A percentile compares a stretch with the other conserved stretches of the same genome.
phyloP scores from a whole-genome alignment of 2,888 invertebrate genomes.

The Serrognathus titanus region DNA sequence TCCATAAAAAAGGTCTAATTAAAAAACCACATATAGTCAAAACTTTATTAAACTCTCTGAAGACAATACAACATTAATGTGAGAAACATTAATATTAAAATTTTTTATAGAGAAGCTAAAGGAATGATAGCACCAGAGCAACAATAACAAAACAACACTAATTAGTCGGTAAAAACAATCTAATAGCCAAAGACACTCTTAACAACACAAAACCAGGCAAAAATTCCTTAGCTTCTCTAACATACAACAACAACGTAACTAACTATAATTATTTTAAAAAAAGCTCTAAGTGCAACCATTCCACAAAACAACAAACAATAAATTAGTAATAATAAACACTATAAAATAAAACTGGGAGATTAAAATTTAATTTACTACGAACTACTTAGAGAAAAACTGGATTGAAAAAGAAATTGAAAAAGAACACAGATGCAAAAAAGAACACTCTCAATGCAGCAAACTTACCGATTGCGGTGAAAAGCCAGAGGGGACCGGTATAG shows the following conservation, averaged over 20 bases:
- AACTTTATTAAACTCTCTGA: conserved; percentile 11
- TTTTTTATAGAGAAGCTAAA: conserved; percentile 47
- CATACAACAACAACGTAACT: conserved; percentile 14
- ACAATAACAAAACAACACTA: conserved; percentile 20
- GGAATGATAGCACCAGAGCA: conserved; percentile 42
- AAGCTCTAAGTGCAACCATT: conserved; percentile 43
- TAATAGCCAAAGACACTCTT: conserved; percentile 24
- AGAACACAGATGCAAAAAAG: too few species aligned
- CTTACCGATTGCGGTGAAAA: conserved; percentile 33
- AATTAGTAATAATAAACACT: conserved; percentile 7
- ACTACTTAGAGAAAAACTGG: too few species aligned
- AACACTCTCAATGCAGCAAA: conserved; percentile 11
- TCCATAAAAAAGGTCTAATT: conserved; percentile 31
- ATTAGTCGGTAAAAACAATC: conserved; percentile 23
- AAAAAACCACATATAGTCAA: conserved; percentile 6
- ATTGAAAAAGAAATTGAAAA: too few species aligned
- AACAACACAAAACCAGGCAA: conserved; percentile 11
- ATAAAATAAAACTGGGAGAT: background rate
- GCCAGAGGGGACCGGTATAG: conserved; percentile 37
- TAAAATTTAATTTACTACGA: too few species aligned
- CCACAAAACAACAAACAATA: conserved; percentile 24
- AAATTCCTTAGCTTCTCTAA: conserved; percentile 43
- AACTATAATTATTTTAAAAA: conserved; percentile 11
- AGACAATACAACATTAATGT: conserved; percentile 4
- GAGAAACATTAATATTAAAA: background rate